A percentile compares a stretch with the other conserved stretches of the same genome.
Evolutionary conservation across 2,888 invertebrate genomes (phyloP).

Genomic region (Oxyteleia sp.): DNA sequence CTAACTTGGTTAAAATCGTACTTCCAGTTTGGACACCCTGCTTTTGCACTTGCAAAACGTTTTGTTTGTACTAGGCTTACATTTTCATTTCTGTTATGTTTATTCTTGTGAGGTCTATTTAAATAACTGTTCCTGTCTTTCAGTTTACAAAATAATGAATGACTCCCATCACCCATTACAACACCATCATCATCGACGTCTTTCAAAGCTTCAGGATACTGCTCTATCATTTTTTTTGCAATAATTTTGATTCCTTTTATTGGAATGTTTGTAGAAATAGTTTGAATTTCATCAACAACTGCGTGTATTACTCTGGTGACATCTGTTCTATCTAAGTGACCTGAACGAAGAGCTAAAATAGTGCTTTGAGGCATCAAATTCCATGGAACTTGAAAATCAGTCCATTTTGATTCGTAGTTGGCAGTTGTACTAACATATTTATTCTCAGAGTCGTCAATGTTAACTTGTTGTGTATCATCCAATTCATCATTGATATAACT

Average conservation of each 20-base stretch:
- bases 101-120: conserved; percentile 36
- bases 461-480: no score
- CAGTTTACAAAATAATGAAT: conserved; percentile 15
- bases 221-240: conserved; percentile 41
- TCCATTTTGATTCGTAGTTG: conserved; percentile 27
- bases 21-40: conserved; percentile 24
- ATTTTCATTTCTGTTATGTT: background rate
- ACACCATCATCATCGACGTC: conserved; percentile 35
- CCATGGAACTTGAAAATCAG: conserved; percentile 24
- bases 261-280: conserved; percentile 10
- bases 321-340: background rate
- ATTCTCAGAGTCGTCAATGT: no score
- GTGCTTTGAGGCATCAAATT: background rate
- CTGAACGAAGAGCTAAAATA: conserved; percentile 7
- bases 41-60: conserved; percentile 22
- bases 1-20: background rate
- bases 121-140: conserved; percentile 20
- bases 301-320: conserved; percentile 7
- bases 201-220: conserved; percentile 30
- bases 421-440: no score
- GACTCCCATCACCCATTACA: conserved; percentile 27
- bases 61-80: background rate
- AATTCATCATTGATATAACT: no score
- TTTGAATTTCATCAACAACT: conserved; percentile 15
- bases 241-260: conserved; percentile 22